A percentile compares a stretch with the other conserved stretches of the same genome.
Conservation (phyloP, 2,113 vertebrate genomes). For the Ramphastos sulfuratus region DNA sequence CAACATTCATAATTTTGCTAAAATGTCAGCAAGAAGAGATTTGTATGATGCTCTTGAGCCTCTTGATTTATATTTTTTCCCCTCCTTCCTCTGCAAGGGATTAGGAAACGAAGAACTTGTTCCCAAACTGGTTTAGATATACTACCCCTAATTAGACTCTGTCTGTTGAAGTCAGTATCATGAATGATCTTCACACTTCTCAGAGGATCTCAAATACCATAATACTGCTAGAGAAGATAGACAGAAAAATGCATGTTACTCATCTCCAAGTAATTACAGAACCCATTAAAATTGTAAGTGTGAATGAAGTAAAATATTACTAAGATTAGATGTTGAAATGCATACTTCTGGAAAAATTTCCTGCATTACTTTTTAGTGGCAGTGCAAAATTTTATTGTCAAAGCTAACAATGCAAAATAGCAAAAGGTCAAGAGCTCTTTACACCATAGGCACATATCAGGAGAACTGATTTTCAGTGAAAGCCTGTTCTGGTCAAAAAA, state of each 20-base stretch:
- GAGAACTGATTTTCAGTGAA: background rate
- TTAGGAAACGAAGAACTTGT: background rate
- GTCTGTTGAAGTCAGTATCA: background rate
- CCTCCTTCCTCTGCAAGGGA: background rate
- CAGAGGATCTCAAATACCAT: background rate
- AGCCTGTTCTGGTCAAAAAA: background rate
- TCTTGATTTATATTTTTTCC: background rate
- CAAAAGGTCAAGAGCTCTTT: background rate
- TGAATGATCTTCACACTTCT: background rate
- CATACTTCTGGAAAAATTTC: background rate
- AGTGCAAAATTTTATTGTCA: background rate
- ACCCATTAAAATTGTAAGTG: background rate
- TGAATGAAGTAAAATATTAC: background rate
- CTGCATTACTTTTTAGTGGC: background rate
- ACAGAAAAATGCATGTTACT: background rate
- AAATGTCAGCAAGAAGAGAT: background rate
- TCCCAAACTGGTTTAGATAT: background rate
- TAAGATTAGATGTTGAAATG: background rate
- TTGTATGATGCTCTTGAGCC: background rate
- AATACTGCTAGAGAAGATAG: background rate
- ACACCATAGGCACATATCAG: background rate
- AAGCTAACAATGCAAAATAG: background rate
- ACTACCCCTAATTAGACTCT: background rate
- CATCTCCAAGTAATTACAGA: background rate
- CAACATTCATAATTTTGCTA: background rate